Conservation (phyloP, 1,140 invertebrate species). For the Hormaphis cornu region DNA sequence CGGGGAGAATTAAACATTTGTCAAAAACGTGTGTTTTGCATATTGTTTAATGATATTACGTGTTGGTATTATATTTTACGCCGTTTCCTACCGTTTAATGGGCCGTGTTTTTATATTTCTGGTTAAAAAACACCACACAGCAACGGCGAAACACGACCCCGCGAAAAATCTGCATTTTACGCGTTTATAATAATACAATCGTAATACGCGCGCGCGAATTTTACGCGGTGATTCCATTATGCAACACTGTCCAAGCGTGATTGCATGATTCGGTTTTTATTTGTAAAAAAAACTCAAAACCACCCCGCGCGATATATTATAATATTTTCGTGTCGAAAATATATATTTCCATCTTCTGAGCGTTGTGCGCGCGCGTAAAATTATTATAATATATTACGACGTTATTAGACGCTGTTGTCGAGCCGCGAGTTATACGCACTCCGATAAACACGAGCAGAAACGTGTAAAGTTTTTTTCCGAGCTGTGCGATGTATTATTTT, state of each 20-base stretch:
- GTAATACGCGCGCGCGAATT: not conserved
- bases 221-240: conserved; percentile 12
- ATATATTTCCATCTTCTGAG: too few species aligned
- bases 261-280: conserved; percentile 13
- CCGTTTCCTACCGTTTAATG: not conserved
- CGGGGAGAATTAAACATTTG: conserved; percentile 21
- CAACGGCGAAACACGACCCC: not conserved
- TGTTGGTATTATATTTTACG: not conserved
- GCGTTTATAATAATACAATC: not conserved
- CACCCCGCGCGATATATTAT: too few species aligned
- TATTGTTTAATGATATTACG: not conserved
- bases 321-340: too few species aligned
- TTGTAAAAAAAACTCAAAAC: not conserved
- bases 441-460: too few species aligned
- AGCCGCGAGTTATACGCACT: too few species aligned
- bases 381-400: too few species aligned
- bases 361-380: too few species aligned
- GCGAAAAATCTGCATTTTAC: conserved; percentile 7
- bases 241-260: conserved; percentile 7
- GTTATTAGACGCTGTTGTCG: too few species aligned
- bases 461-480: too few species aligned
- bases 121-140: conserved; percentile 14
- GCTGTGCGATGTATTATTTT: too few species aligned
- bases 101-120: conserved; percentile 7
- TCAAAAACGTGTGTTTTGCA: conserved; percentile 19